These are phyloP conservation scores for Hecatera dysodea DNA, from an alignment of 2,888 invertebrate species.

Conservation along the genomic window DNA sequence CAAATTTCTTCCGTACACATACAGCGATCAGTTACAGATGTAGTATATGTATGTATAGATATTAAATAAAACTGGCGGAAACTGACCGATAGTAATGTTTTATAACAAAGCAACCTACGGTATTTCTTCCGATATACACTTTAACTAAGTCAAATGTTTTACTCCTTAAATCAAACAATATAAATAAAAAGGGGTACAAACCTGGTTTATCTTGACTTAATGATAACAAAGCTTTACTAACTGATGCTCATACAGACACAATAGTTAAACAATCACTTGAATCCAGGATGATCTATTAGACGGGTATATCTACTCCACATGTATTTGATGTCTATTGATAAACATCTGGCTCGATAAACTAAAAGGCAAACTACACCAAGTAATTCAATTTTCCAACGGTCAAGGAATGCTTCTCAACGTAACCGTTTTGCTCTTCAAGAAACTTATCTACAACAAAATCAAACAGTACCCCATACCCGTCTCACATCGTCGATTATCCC, in stretches of 20 bases:
- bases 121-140: not conserved
- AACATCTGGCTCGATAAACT: not conserved
- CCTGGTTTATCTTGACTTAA: no score
- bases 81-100: not conserved
- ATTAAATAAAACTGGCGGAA: no score
- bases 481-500: conserved; percentile 44
- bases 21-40: no score
- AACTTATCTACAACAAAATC: conserved; percentile 11
- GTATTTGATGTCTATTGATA: no score
- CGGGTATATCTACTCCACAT: no score
- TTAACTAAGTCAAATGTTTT: not conserved
- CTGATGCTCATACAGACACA: no score
- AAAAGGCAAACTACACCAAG: not conserved
- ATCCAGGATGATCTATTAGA: no score
- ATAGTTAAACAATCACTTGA: no score
- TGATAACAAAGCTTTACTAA: no score
- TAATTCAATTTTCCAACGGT: not conserved
- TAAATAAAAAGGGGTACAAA: not conserved
- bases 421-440: conserved; percentile 4
- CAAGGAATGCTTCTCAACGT: not conserved
- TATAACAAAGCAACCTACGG: not conserved
- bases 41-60: no score
- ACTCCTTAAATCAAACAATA: not conserved
- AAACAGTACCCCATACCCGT: not conserved
- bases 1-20: no score